Evolutionary conservation across 2,797 vertebrate species (phyloP), one percentile per base, ranked within the genome.

Genomic region (Anguilla marmorata): DNA sequence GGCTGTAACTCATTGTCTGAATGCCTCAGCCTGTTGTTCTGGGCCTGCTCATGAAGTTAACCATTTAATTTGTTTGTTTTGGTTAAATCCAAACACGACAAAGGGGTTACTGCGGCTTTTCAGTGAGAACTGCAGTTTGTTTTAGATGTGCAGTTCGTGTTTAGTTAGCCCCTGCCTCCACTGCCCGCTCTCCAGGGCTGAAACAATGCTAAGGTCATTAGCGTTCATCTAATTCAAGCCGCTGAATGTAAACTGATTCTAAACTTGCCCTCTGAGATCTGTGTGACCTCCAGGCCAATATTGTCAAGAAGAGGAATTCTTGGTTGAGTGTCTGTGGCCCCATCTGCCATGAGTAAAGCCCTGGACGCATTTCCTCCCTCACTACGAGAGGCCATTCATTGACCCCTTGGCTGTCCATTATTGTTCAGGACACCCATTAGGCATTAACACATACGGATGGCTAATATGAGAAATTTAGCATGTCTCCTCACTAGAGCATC

Each of bases 271-370:
- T 82, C 19, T 24, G 19, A 82, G 79, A 3, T n/a, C 19, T n/a
- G 74, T 76, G 74, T 82, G 79, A 82, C 79, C 79, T 82, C 45
- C 19, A 12, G 79, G 79, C 45, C 79, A 82, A 50, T 82, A 11
- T 48, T 48, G 41, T 82, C 45, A 82, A 50, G 79, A 82, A 82
- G 41, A 72, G 69, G 69, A 27, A 79, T 79, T 41, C 74, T 45
- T 21, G 74, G 37, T n/a, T 82, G 79, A 82, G 45, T 82, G 45
- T 50, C 24, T 82, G 30, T 80, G 76, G 76, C 79, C 79, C 79
- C 79, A 82, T 82, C 79, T 82, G 79, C 79, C 9, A 8, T 7
- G 16, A 50, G 45, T 21, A 50, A 82, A 82, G 79, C 79, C 37
- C 79, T 24, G 24, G 45, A 50, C 41, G n/a, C 41, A 50, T n/a